Conservation (phyloP, 2,888 invertebrate species). For the Lasioglossum marginatum region DNA sequence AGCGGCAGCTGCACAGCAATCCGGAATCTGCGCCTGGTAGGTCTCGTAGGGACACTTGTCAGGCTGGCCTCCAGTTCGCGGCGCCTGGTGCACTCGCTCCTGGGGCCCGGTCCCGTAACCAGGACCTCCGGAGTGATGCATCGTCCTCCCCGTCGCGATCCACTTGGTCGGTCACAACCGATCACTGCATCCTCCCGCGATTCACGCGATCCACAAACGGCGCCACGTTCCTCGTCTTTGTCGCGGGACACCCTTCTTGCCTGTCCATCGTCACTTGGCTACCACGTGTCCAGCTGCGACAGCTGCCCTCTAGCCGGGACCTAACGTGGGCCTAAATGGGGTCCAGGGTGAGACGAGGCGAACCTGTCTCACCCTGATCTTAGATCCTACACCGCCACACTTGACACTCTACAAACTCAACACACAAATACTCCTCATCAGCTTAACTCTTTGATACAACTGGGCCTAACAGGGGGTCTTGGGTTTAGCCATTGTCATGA, state of each 20-base stretch:
- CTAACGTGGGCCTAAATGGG: constrained; percentile 36
- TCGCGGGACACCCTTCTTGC: constrained; percentile 46
- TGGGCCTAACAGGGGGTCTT: background rate
- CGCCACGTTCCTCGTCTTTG: constrained; percentile 59
- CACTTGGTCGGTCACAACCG: constrained; percentile 52
- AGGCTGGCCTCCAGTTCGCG: constrained; percentile 73
- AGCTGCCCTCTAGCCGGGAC: constrained; percentile 27
- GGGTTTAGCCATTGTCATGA: background rate
- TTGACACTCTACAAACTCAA: background rate
- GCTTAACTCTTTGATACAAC: too few relatives aligned
- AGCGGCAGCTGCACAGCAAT: constrained; percentile 84
- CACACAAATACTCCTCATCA: too few relatives aligned
- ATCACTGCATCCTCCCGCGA: constrained; percentile 70
- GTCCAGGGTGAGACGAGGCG: constrained; percentile 44
- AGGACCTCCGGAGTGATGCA: constrained; percentile 80
- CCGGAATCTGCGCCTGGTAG: constrained; percentile 83
- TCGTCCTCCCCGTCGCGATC: constrained; percentile 65
- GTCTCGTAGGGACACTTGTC: constrained; percentile 83
- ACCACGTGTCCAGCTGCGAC: constrained; percentile 16
- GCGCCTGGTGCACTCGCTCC: constrained; percentile 79
- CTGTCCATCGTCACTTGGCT: constrained; percentile 53
- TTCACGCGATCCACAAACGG: constrained; percentile 49
- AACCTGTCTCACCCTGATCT: background rate
- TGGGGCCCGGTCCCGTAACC: constrained; percentile 81
- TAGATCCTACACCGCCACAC: background rate